Evolutionary conservation across 2,888 invertebrate species (phyloP), one percentile per base, ranked within the genome.

Genomic region (Eupsilia transversa): DNA sequence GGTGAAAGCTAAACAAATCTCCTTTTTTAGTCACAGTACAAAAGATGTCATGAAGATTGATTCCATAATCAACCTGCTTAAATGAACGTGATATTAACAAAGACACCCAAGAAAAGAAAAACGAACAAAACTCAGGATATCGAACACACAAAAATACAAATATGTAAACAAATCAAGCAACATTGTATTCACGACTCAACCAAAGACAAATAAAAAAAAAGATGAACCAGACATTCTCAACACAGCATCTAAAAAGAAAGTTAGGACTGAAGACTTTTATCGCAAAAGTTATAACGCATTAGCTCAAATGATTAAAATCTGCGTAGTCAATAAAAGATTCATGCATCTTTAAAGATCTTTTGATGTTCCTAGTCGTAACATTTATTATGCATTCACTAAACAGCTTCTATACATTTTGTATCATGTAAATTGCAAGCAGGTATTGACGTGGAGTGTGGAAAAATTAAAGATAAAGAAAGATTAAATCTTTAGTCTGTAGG

Each of bases 261-360:
- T 4, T 23, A 30, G 61, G 35, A 43, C 27, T 57, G 23, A 67
- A 68, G 59, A 57, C 33, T 64, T 70, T 59, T 38, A 79, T 38
- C 6, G 54, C 49, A 7, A 33, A 79, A 67, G 74, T 67, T 78
- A 74, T 64, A 64, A 70, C 35, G 27, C 70, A 64, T 82, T 71
- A 74, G 66, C 41, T 59, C 64, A 64, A 60, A 71, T 71, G n/a
- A 82, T 81, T 82, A 79, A 60, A 82, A 82, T 65, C 75, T 57
- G 38, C 57, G 10, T 23, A 71, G 59, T 54, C 38, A 61, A 73
- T 72, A 60, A 59, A 71, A 74, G 67, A 79, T 68, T 68, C 59
- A 81, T 74, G 23, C 27, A 67, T 64, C 63, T 61, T 46, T 82
- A 71, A 74, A 82, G 64, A 79, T 82, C 70, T 59, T 59, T 70